Conservation (phyloP, 2,888 invertebrate genomes). For the Idaea straminata region DNA sequence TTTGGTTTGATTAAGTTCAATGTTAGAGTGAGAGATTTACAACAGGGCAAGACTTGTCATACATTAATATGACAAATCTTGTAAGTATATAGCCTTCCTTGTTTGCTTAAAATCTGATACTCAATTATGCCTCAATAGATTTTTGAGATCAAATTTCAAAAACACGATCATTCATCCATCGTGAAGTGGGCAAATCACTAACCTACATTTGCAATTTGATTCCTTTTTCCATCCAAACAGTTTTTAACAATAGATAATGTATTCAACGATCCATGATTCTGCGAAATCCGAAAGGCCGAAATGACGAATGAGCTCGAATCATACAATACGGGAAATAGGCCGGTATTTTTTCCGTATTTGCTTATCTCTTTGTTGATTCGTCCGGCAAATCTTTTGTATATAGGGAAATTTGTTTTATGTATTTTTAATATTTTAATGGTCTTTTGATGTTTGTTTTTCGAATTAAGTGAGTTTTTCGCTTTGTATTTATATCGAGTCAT, state of each 20-base stretch:
- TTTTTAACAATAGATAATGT: constrained; percentile 48
- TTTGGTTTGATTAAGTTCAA: no score
- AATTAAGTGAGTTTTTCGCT: not conserved
- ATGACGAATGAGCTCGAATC: constrained; percentile 59
- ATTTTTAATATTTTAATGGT: constrained; percentile 8
- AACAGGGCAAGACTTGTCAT: no score
- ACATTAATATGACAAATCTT: no score
- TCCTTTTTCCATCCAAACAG: constrained; percentile 39
- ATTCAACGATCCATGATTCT: constrained; percentile 48
- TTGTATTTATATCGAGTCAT: not conserved
- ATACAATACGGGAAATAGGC: constrained; percentile 56
- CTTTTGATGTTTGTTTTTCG: constrained; percentile 11
- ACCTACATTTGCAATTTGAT: constrained; percentile 39
- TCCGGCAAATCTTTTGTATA: constrained; percentile 26
- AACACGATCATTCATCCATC: constrained; percentile 20
- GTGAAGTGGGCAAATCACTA: constrained; percentile 18
- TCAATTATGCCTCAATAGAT: no score
- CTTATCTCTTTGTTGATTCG: constrained; percentile 26
- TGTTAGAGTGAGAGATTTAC: no score
- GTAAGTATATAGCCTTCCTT: no score
- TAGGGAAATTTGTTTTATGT: constrained; percentile 35
- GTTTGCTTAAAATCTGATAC: no score
- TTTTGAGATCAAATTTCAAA: constrained; percentile 7
- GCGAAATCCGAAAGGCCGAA: constrained; percentile 35
- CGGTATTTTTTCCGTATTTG: constrained; percentile 30